Evolutionary conservation across 2,888 invertebrate species (phyloP).

Genomic region (Polyommatus icarus): DNA sequence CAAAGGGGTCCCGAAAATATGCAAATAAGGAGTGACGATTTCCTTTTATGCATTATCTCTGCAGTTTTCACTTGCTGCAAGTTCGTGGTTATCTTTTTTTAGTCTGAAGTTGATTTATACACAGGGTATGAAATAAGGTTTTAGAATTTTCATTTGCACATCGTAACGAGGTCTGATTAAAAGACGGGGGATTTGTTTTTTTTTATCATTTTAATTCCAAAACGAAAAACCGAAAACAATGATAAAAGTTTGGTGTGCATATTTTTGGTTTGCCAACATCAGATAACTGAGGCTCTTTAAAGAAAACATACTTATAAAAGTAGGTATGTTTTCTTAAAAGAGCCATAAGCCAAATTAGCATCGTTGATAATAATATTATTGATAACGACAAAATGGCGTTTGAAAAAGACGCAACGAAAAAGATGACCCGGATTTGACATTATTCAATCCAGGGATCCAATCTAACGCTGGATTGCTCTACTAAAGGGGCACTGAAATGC

Average conservation of each 20-base stretch:
- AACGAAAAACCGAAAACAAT: conserved; percentile 2
- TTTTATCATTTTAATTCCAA: conserved; percentile 13
- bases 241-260: background rate
- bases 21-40: conserved; percentile 65
- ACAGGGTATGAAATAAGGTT: conserved; percentile 28
- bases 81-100: conserved; percentile 27
- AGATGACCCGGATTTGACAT: too few species aligned
- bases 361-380: too few species aligned
- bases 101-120: conserved; percentile 30
- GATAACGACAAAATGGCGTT: too few species aligned
- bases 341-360: too few species aligned
- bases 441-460: too few species aligned
- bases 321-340: too few species aligned
- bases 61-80: conserved; percentile 32
- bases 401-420: too few species aligned
- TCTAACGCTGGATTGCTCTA: too few species aligned
- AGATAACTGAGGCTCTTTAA: too few species aligned
- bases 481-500: too few species aligned
- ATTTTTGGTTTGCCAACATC: background rate
- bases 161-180: conserved; percentile 27
- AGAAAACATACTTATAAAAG: too few species aligned
- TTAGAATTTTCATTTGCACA: conserved; percentile 29
- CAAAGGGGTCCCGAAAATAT: conserved; percentile 70
- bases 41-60: conserved; percentile 51
- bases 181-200: conserved; percentile 5